phyloP scores from a whole-genome alignment of 1,140 invertebrate species.

The Geopemphigus sp. region DNA sequence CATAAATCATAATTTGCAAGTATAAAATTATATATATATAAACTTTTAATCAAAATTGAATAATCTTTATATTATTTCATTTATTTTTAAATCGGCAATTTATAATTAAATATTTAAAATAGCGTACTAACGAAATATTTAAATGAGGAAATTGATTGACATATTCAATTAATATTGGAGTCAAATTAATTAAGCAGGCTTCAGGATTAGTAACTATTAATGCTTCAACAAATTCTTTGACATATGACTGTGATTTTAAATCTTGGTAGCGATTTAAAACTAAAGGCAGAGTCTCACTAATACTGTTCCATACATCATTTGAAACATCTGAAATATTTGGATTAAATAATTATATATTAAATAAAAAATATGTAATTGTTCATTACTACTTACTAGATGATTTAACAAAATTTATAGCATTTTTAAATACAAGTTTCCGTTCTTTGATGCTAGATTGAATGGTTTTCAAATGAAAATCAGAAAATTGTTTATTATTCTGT shows the following conservation, averaged over 20 bases:
- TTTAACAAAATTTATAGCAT: constrained; percentile 26
- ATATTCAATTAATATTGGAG: constrained; percentile 26
- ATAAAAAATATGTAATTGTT: neutral
- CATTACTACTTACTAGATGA: constrained; percentile 17
- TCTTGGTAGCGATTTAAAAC: constrained; percentile 36
- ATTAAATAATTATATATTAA: neutral
- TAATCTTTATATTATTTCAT: too few species aligned
- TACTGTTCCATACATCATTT: constrained; percentile 20
- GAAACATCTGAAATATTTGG: constrained; percentile 20
- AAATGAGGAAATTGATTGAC: constrained; percentile 18
- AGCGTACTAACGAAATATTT: constrained; percentile 36
- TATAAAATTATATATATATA: neutral
- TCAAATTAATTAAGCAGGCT: constrained; percentile 23
- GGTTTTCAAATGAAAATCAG: constrained; percentile 32
- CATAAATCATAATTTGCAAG: neutral
- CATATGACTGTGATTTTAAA: constrained; percentile 33
- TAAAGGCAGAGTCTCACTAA: constrained; percentile 4
- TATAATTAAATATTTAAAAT: neutral
- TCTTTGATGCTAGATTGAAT: constrained; percentile 33
- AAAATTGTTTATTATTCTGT: constrained; percentile 37
- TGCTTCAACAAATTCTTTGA: constrained; percentile 37
- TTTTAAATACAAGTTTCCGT: constrained; percentile 40
- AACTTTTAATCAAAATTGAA: too few species aligned
- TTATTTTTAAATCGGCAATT: neutral
- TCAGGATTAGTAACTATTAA: constrained; percentile 9